phyloP scores from a whole-genome alignment of 2,888 invertebrate species.

The Polydesmus complanatus region DNA sequence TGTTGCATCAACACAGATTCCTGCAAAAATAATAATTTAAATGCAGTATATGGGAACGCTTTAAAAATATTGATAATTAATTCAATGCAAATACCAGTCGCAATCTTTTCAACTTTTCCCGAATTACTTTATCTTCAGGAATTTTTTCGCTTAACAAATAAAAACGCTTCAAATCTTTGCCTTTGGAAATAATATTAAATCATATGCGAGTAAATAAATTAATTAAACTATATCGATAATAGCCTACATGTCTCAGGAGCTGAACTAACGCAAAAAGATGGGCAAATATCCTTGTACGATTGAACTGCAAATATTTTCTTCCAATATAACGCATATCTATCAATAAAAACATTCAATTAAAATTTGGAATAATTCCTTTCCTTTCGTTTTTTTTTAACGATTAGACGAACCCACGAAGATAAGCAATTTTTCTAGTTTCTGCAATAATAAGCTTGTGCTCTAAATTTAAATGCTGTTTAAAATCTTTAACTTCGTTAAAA shows the following conservation, averaged over 20 bases:
- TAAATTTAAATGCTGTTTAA: not conserved
- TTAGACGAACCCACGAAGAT: slow-evolving; percentile 3
- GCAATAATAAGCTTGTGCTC: slow-evolving; percentile 3
- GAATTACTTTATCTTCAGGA: slow-evolving; percentile 63
- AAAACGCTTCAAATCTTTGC: too few relatives aligned
- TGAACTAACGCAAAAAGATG: not conserved
- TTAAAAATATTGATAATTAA: too few relatives aligned
- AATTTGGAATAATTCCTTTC: too few relatives aligned
- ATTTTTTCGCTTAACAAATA: slow-evolving; percentile 65
- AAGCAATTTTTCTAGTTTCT: slow-evolving; percentile 3
- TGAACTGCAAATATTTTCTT: not conserved
- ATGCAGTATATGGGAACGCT: too few relatives aligned
- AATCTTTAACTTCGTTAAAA: not conserved
- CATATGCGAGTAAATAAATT: too few relatives aligned
- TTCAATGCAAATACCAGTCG: too few relatives aligned
- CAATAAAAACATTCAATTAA: too few relatives aligned
- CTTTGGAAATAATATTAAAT: too few relatives aligned
- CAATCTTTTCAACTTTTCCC: slow-evolving; percentile 53
- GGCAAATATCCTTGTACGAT: not conserved
- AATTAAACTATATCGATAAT: too few relatives aligned
- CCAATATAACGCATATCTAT: not conserved
- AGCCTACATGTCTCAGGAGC: not conserved
- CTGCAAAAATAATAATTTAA: slow-evolving; percentile 24
- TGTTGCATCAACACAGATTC: slow-evolving; percentile 60
- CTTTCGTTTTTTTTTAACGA: too few relatives aligned